Evolutionary conservation across 2,888 invertebrate genomes (phyloP), one percentile per base, ranked within the genome.

Genomic region (Synergus japonicus): DNA sequence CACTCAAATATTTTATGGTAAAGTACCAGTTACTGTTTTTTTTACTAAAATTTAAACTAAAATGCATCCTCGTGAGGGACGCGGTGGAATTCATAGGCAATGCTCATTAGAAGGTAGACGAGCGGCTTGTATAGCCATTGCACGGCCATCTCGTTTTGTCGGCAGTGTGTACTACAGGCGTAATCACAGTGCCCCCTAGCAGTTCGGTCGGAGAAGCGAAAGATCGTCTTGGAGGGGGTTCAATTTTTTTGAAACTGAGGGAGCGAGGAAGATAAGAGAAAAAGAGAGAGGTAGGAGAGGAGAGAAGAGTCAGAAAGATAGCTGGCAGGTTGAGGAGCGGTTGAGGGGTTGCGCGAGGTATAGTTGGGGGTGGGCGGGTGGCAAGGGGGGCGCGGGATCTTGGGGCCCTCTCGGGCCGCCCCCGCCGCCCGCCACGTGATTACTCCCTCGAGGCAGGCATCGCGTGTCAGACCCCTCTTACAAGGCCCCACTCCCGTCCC

Each of bases 401-500:
- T 79, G 84, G 83, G 84, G 87, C 85, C 85, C 85, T 83, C 64
- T 85, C 84, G 85, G 87, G 87, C 90, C 91, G 89, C 90, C 90
- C 91, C 91, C 92, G 91, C 91, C 90, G 89, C 89, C 90, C 89
- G 87, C 87, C 89, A 87, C 90, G 88, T 90, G 91, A 91, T 91
- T 91, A 88, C 92, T 90, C 89, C 92, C 91, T 87, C 86, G 88
- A 85, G 91, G 90, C 90, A 87, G 89, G 91, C 90, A 92, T 91
- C 90, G 91, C 92, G 90, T 91, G 91, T 91, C 91, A 90, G 91
- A 88, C 91, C 90, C 90, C 91, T 90, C 90, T 90, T 89, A 88
- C 88, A 88, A 86, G 83, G 85, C 82, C 83, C 85, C 76, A 76
- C 86, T 81, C 79, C 81, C 80, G 79, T 73, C 80, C 69, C 58